Evolutionary conservation across 2,113 vertebrate species (phyloP), one percentile per base, ranked within the genome.

Genomic region (Corapipo altera): DNA sequence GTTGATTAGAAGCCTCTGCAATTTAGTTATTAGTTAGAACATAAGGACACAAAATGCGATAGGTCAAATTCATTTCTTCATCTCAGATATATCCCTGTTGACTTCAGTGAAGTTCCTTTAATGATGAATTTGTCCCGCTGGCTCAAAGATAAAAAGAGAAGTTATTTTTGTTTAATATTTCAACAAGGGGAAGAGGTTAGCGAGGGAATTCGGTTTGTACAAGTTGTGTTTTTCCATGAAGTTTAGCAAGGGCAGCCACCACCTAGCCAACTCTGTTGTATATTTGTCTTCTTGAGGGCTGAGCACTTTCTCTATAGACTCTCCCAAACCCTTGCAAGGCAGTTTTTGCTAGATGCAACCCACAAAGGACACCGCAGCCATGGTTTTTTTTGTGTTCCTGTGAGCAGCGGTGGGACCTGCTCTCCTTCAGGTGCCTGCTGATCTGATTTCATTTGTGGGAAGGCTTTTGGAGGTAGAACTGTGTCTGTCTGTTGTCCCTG

Each of bases 141-240:
- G 95, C 95, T 97, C 95, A 87, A 78, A 97, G 93, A 95, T 96
- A 97, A 97, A 97, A 97, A 95, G 93, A 94, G 75, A 90, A 92
- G 93, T 89, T 96, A 96, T 97, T 97, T 97, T 97, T 97, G 96
- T 97, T 97, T 97, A 97, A 97, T 96, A 97, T 97, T 97, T 97
- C 96, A 97, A 95, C 93, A 96, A 96, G 96, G 95, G 93, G 96
- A 97, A 97, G 93, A 97, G 95, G 96, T 97, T 97, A 97, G 95
- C 8, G 9, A 95, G 95, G 96, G 95, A 96, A 97, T 96, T 96
- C 0, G 6, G 89, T 97, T 94, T 91, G 74, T 43, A 96, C 87
- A 97, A 97, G 86, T 95, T 85, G 80, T 96, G 95, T 96, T 97
- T 97, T 97, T 96, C 96, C 93, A 94, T 48, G 35, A 52, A 93